Conservation (phyloP, 92 coral and sea anemone species). For the Palythoa grandis region DNA sequence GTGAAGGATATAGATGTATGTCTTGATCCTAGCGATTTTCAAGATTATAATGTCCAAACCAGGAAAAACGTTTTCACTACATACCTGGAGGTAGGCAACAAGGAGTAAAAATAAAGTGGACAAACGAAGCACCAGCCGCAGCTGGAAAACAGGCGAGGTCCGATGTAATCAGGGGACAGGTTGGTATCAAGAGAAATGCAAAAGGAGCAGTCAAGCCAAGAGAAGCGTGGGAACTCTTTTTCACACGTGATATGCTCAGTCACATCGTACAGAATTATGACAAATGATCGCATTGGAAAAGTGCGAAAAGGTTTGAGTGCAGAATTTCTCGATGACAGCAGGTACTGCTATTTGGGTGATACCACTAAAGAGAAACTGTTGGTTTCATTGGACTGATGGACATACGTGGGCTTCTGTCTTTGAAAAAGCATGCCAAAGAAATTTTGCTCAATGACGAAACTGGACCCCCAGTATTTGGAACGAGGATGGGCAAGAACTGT, state of each 20-base stretch:
- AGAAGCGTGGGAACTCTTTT: no score
- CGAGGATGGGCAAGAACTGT: background rate
- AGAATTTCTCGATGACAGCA: background rate
- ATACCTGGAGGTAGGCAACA: background rate
- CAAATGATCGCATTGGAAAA: background rate
- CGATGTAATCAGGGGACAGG: background rate
- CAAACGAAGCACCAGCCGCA: conserved; percentile 6
- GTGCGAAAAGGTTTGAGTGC: background rate
- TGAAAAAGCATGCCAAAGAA: background rate
- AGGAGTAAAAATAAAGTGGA: conserved; percentile 7
- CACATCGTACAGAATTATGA: background rate
- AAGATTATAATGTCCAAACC: background rate
- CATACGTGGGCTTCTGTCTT: background rate
- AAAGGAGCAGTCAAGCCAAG: background rate
- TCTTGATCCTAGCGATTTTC: background rate
- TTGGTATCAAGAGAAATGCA: background rate
- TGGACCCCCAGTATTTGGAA: background rate
- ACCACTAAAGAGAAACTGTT: background rate
- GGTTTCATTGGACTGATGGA: background rate
- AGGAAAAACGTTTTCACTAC: background rate
- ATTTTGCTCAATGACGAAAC: background rate
- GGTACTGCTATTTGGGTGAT: background rate
- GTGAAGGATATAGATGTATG: background rate
- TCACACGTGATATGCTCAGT: background rate
- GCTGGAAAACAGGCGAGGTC: background rate